Evolutionary conservation across 2,797 vertebrate genomes (phyloP).

Genomic region (Aplochiton taeniatus): DNA sequence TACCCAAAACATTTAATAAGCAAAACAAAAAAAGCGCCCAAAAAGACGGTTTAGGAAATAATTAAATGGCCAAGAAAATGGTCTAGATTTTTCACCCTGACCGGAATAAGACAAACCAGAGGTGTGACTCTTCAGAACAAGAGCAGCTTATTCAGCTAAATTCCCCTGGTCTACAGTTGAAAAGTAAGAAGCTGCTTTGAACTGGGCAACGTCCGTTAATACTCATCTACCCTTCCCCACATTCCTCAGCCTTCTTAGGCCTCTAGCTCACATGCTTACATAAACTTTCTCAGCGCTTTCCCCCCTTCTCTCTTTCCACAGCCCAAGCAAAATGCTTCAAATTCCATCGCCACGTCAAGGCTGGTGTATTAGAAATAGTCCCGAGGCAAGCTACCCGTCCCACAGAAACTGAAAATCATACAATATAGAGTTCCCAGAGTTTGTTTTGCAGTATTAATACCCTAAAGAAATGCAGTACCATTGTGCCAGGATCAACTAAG

Average conservation of each 20-base stretch:
- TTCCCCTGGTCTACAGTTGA: slow-evolving; percentile 31
- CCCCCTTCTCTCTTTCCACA: slow-evolving; percentile 49
- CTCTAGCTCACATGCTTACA: slow-evolving; percentile 74
- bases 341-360: slow-evolving; percentile 70
- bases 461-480: slow-evolving; percentile 12
- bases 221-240: slow-evolving; percentile 63
- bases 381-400: slow-evolving; percentile 55
- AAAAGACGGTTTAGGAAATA: slow-evolving; percentile 6
- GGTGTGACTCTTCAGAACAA: neutral
- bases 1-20: too few species aligned
- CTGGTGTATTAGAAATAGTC: slow-evolving; percentile 56
- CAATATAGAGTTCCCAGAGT: slow-evolving; percentile 55
- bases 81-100: neutral
- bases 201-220: slow-evolving; percentile 58
- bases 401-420: slow-evolving; percentile 59
- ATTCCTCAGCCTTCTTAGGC: slow-evolving; percentile 78
- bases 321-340: slow-evolving; percentile 73
- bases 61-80: neutral
- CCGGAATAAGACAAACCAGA: neutral
- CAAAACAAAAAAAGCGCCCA: too few species aligned
- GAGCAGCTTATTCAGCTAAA: slow-evolving; percentile 22
- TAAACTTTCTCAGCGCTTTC: slow-evolving; percentile 72
- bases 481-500: neutral
- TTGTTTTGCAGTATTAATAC: slow-evolving; percentile 28
- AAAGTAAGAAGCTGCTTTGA: slow-evolving; percentile 66